Evolutionary conservation across 2,888 invertebrate species (phyloP).

Genomic region (Chrysodeixis includens): DNA sequence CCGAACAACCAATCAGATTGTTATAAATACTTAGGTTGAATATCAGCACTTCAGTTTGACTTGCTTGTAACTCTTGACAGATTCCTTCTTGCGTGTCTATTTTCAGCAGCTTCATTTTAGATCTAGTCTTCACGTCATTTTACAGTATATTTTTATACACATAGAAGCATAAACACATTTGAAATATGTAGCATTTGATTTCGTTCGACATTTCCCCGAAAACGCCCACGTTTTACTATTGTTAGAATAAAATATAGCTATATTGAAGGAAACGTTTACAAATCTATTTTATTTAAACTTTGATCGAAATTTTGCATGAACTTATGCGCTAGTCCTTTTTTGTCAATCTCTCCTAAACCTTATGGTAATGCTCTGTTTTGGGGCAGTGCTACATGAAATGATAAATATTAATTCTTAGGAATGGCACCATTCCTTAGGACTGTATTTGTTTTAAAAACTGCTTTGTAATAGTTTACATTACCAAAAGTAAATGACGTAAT

Average conservation of each 20-base stretch:
- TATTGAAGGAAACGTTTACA: conserved; percentile 9
- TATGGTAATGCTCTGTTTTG: background rate
- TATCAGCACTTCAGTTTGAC: background rate
- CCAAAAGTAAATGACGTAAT: background rate
- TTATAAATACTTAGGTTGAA: background rate
- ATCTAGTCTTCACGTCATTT: conserved; percentile 38
- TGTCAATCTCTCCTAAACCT: background rate
- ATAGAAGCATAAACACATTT: conserved; percentile 37
- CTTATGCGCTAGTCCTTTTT: conserved; percentile 2
- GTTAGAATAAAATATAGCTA: conserved; percentile 33
- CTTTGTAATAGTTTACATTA: background rate
- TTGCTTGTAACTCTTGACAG: conserved; percentile 11
- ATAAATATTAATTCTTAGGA: background rate
- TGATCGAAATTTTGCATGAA: background rate
- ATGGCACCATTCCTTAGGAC: background rate
- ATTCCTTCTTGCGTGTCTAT: conserved; percentile 28
- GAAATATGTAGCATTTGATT: conserved; percentile 33
- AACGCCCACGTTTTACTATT: conserved; percentile 39
- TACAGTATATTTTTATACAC: conserved; percentile 33
- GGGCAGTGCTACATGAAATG: background rate
- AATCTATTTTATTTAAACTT: conserved; percentile 13
- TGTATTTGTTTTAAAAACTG: background rate
- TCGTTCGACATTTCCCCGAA: conserved; percentile 29
- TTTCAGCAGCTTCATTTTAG: conserved; percentile 38
- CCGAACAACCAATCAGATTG: background rate